Percentiles rank a stretch among this genome's conserved stretches.
phyloP scores from a whole-genome alignment of 2,888 invertebrate species.

The Synanthedon vespiformis region DNA sequence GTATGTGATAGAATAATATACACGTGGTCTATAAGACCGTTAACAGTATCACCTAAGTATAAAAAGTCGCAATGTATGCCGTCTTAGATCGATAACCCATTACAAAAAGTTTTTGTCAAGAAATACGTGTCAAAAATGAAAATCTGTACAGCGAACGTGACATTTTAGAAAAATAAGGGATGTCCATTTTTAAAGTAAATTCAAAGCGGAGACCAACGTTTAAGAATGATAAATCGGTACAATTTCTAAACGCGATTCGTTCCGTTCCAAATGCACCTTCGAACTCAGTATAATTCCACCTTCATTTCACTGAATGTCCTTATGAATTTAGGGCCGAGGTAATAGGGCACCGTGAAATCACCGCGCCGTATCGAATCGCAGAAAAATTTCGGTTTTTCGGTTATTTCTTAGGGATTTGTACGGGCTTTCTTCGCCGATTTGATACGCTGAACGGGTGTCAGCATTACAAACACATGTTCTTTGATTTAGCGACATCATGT shows the following conservation, averaged over 20 bases:
- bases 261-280: slow-evolving; percentile 43
- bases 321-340: slow-evolving; percentile 26
- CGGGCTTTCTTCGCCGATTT: slow-evolving; percentile 68
- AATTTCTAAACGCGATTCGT: slow-evolving; percentile 58
- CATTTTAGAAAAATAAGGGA: slow-evolving; percentile 45
- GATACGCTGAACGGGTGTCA: slow-evolving; percentile 64
- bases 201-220: slow-evolving; percentile 39
- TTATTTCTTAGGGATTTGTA: slow-evolving; percentile 70
- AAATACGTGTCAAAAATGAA: slow-evolving; percentile 29
- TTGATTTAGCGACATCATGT: slow-evolving; percentile 48
- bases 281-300: slow-evolving; percentile 35
- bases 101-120: neutral
- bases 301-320: slow-evolving; percentile 18
- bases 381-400: slow-evolving; percentile 72
- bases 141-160: slow-evolving; percentile 48
- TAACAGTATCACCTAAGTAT: too few relatives aligned
- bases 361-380: slow-evolving; percentile 59
- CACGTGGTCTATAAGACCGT: too few relatives aligned
- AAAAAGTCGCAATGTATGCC: too few relatives aligned
- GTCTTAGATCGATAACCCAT: neutral
- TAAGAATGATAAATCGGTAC: slow-evolving; percentile 65
- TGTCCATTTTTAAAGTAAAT: slow-evolving; percentile 55
- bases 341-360: slow-evolving; percentile 64
- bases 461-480: slow-evolving; percentile 64
- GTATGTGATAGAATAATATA: too few relatives aligned